Percentiles rank a stretch among this genome's conserved stretches.
Conservation (phyloP, 1,140 invertebrate species). For the Chelonus insularis region DNA sequence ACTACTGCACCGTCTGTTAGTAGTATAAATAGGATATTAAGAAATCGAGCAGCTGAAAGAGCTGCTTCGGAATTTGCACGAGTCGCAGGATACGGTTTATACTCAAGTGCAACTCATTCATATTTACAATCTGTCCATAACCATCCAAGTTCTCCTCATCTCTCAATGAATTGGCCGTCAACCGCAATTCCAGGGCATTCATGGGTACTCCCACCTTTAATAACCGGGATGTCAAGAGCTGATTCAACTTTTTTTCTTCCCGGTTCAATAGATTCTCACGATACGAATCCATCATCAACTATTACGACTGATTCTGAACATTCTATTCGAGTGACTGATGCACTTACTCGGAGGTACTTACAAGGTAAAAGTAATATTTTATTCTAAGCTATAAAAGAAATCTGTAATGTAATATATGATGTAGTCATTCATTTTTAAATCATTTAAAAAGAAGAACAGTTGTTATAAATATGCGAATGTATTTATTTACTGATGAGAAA, state of each 20-base stretch:
- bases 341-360: too few relatives aligned
- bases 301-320: too few relatives aligned
- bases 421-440: too few relatives aligned
- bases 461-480: too few relatives aligned
- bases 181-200: slow-evolving; percentile 53
- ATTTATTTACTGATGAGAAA: too few relatives aligned
- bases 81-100: slow-evolving; percentile 86
- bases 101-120: slow-evolving; percentile 69
- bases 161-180: slow-evolving; percentile 55
- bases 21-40: slow-evolving; percentile 88
- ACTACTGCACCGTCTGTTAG: slow-evolving; percentile 87
- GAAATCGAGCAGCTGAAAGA: slow-evolving; percentile 89
- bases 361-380: too few relatives aligned
- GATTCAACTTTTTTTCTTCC: slow-evolving; percentile 58
- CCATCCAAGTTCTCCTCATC: slow-evolving; percentile 53
- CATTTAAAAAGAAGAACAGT: too few relatives aligned
- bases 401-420: too few relatives aligned
- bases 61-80: slow-evolving; percentile 91
- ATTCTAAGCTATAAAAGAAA: too few relatives aligned
- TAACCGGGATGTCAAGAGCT: slow-evolving; percentile 53
- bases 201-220: slow-evolving; percentile 58
- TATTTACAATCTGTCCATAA: slow-evolving; percentile 60
- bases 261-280: too few relatives aligned
- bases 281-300: too few relatives aligned
- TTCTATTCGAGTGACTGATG: too few relatives aligned